Evolutionary conservation across 1,140 invertebrate species (phyloP), one percentile per base, ranked within the genome.

Genomic region (Panagrolaimus sp.): DNA sequence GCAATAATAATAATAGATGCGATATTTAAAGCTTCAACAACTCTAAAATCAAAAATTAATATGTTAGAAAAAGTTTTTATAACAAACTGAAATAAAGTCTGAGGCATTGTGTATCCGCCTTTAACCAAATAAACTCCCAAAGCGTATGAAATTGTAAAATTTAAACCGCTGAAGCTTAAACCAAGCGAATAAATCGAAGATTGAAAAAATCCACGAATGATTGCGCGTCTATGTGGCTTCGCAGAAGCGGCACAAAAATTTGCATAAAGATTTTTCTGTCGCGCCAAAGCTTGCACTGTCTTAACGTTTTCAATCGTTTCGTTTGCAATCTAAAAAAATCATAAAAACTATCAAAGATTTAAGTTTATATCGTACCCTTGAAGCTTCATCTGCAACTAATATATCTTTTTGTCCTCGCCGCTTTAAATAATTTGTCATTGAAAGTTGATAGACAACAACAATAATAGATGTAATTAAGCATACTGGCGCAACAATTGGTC

Each of bases 401-500:
- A 63, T 25, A 63, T 78, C 76, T 67, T 71, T 70, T 16, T 64
- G 44, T 7, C 66, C 76, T 27, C 76, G 16, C 43, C 68, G 66
- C 46, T 78, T 78, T 9, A 78, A 57, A 66, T 70, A 73, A 61
- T 71, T 45, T 44, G 73, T 65, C 1, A 78, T 63, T 20, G 48
- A 64, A 9, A 72, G 13, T 43, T 78, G 76, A 25, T 73, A 45
- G 47, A 75, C 46, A 16, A 78, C 73, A 20, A 77, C 14, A 65
- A 65, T 43, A 42, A 62, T 48, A 1, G 76, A 73, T 25, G 76
- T 73, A 0, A 61, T 57, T 5, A 78, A 20, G 13, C 76, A 76
- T 42, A 78, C 70, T 9, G 72, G 73, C 3, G 84, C 78, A 66
- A 85, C 72, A 20, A 77, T 80, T 83, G 84, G 85, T 53, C 83